Evolutionary conservation across 2,888 invertebrate species (phyloP).

Genomic region (Lysandra coridon): DNA sequence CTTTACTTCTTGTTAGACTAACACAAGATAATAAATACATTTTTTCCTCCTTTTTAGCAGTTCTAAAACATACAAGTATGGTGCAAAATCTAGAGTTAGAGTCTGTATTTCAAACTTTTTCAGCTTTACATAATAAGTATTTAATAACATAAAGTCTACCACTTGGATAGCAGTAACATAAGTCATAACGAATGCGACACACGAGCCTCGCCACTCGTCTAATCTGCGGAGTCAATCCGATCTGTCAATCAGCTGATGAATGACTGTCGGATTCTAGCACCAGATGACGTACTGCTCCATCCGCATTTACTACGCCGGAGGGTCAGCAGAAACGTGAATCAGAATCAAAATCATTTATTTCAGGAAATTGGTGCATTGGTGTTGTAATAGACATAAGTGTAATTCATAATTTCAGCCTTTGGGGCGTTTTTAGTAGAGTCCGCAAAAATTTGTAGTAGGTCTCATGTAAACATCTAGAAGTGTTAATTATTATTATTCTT

Average conservation of each 20-base stretch:
- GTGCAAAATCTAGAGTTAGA: neutral
- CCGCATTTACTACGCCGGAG: conserved; percentile 5
- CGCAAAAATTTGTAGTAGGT: neutral
- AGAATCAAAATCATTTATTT: too few relatives aligned
- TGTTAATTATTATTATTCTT: too few relatives aligned
- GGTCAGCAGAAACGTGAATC: neutral
- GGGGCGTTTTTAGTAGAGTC: neutral
- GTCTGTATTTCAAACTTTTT: neutral
- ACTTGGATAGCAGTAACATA: neutral
- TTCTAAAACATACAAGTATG: neutral
- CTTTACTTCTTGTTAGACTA: too few relatives aligned
- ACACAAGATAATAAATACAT: too few relatives aligned
- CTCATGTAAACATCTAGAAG: too few relatives aligned
- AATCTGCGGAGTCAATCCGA: conserved; percentile 11
- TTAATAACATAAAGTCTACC: neutral
- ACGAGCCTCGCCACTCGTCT: neutral
- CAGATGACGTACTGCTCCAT: neutral
- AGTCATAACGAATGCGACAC: neutral
- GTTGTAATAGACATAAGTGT: too few relatives aligned
- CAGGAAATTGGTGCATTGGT: too few relatives aligned
- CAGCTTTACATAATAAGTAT: neutral
- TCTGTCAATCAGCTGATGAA: conserved; percentile 19
- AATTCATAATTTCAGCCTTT: too few relatives aligned
- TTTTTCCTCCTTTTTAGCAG: too few relatives aligned
- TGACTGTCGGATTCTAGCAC: conserved; percentile 7